Evolutionary conservation across 2,113 vertebrate species (phyloP).

Genomic region (Psophia crepitans): DNA sequence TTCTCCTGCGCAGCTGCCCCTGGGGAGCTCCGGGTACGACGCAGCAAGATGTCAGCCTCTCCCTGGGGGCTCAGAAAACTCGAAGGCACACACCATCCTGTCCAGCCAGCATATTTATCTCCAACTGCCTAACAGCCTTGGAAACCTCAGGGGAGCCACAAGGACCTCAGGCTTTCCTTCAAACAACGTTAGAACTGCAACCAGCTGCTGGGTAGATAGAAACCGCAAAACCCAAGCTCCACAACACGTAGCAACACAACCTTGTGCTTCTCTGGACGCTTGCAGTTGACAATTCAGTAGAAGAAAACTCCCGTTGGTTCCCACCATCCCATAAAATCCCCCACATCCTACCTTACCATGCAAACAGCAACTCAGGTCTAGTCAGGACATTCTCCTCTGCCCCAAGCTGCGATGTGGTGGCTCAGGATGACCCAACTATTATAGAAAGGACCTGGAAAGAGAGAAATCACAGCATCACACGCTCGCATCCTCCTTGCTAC

Average conservation of each 20-base stretch:
- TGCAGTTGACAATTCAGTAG: background rate
- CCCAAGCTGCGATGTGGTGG: fast-evolving
- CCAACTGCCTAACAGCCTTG: background rate
- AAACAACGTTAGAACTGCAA: background rate
- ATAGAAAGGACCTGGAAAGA: background rate
- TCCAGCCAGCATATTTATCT: fast-evolving
- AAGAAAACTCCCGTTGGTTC: fast-evolving
- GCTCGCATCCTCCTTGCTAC: fast-evolving
- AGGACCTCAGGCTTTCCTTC: background rate
- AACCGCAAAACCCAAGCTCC: background rate
- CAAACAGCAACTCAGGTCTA: background rate
- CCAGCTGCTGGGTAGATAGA: background rate
- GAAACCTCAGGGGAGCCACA: fast-evolving
- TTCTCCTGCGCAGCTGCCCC: background rate
- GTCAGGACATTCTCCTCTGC: background rate
- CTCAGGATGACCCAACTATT: background rate
- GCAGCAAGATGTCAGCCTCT: background rate
- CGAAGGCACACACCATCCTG: background rate
- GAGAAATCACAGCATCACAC: fast-evolving
- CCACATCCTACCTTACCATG: background rate
- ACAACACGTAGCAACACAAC: background rate
- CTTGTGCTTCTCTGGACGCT: fast-evolving
- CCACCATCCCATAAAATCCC: background rate
- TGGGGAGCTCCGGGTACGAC: fast-evolving
- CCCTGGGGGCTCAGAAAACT: fast-evolving